Base-by-base conservation (phyloP, 1,140 invertebrate genomes). In the Microplitis mediator region DNA sequence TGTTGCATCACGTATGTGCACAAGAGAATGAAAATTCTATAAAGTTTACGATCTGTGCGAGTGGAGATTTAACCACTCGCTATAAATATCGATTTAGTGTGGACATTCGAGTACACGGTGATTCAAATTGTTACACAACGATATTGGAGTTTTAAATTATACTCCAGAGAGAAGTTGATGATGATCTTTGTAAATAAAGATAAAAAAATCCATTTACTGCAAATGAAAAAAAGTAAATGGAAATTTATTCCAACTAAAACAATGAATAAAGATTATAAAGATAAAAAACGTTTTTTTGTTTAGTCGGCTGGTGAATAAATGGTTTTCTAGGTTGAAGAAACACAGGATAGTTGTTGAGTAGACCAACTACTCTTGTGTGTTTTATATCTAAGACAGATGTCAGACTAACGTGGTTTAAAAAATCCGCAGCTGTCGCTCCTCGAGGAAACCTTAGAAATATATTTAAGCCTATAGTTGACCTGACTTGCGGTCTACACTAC, bases 1-100 rank as follows among this genome's bases (percentile, higher is more conserved):
- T 61, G 58, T 50, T 70, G 68, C 68, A 70, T 31, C 13, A 54
- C 16, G 3, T 14, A 54, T n/a, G 52, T 45, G 39, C n/a, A 13
- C 36, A 50, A 11, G 6, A 51, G 11, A 39, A 5, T 9, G 63
- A 65, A 35, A n/a, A 6, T 35, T 36, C 16, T 58, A 62, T 73
- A 71, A 78, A 78, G 60, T 79, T 78, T 78, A 79, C 73, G 77
- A 76, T 77, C 56, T 14, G 23, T 23, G 13, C 52, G 39, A 45
- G n/a, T 74, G 72, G 75, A 73, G 52, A 78, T 82, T 80, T 80
- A 77, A 78, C 65, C 74, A 71, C 31, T 60, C 74, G 39, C 39
- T 65, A 79, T 81, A 80, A 82, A 82, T 79, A 81, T 78, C 76
- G 75, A 75, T 74, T 71, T 35, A 52, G 56, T 51, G 67, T 71